Evolutionary conservation across 2,113 vertebrate species (phyloP).

Genomic region (Rhizomys pruinosus): DNA sequence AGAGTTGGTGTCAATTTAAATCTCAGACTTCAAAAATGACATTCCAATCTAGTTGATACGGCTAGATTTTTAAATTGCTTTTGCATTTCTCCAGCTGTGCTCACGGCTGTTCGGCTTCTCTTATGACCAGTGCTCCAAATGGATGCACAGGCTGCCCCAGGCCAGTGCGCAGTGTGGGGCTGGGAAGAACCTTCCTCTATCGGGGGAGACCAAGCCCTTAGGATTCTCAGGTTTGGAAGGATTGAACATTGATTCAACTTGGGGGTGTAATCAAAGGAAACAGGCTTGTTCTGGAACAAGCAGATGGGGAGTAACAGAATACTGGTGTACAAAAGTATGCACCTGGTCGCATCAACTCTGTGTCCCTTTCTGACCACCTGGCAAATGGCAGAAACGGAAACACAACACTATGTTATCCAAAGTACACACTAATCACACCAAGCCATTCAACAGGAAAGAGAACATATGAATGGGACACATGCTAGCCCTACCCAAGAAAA

Average conservation of each 20-base stretch:
- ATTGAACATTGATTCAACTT: not conserved
- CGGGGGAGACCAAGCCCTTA: not conserved
- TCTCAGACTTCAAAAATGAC: not conserved
- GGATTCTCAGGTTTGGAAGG: not conserved
- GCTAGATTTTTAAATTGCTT: conserved; percentile 16
- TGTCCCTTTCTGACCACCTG: not conserved
- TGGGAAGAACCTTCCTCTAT: not conserved
- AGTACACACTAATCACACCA: not conserved
- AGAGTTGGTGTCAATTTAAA: not conserved
- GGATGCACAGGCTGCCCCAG: not conserved
- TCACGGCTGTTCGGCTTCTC: not conserved
- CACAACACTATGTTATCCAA: not conserved
- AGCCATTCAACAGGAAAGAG: not conserved
- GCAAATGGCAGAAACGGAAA: not conserved
- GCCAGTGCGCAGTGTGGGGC: not conserved
- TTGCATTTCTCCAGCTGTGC: not conserved
- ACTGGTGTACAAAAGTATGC: not conserved
- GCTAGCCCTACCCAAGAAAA: not conserved
- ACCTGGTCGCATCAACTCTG: not conserved
- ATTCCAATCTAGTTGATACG: not conserved
- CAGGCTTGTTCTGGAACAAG: not conserved
- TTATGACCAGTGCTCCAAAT: not conserved
- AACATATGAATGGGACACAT: not conserved
- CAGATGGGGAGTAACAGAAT: not conserved
- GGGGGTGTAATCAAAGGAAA: not conserved